Base-by-base conservation (phyloP, 1,140 invertebrate species). In the Orussus abietinus region DNA sequence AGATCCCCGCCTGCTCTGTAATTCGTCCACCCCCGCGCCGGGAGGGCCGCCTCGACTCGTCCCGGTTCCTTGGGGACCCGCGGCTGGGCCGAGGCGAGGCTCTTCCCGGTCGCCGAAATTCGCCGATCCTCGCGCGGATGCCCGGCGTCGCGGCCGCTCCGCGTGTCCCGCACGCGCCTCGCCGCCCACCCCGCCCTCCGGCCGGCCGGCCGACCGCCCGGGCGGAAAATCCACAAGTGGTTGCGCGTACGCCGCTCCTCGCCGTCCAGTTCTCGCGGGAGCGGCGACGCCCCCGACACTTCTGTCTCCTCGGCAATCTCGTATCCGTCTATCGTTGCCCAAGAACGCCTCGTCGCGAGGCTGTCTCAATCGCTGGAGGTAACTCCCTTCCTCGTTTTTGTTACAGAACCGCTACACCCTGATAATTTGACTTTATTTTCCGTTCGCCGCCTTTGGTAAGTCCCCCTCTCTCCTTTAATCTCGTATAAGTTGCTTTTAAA, bases 211-310 rank as follows among this genome's bases (percentile, higher is more conserved):
- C 22, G 20, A 31, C 25, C 19, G 47, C 44, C n/a, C 22, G 28
- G 51, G 47, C 33, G 22, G 34, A 11, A 29, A 38, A 59, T 62
- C 63, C 58, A 66, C 63, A 66, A 66, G 63, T 66, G 63, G 63
- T 66, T 62, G 62, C 49, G 34, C 34, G 13, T 17, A 9, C 31
- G 9, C 10, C 13, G 2, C 9, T 3, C 13, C 2, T 14, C 31
- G n/a, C n/a, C n/a, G 10, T 12, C 3, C 25, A 2, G 10, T 12
- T 12, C 30, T 38, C 47, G 34, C 28, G 41, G 11, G 28, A 21
- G 10, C 17, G 12, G 11, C 18, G 22, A 14, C 36, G 42, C 36
- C 34, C 21, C 12, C 40, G 45, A 31, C 28, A n/a, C n/a, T n/a
- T n/a, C n/a, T n/a, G n/a, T n/a, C n/a, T n/a, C n/a, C n/a, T n/a